These are phyloP conservation scores for Subanguina moxae DNA, from an alignment of 1,140 invertebrate genomes.

Conservation along the genomic window DNA sequence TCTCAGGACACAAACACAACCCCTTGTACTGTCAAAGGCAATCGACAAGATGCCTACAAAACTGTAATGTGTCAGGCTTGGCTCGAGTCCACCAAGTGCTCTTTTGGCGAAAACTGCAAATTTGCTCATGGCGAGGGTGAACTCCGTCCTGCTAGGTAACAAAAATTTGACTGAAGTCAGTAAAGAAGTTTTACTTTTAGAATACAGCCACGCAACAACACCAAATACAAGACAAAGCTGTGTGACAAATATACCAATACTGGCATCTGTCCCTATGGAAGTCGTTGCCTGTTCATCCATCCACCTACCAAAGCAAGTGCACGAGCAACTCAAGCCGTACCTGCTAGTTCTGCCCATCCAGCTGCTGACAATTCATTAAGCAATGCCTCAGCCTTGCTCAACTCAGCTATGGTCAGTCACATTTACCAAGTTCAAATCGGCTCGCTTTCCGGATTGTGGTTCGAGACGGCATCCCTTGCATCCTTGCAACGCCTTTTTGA, in stretches of 20 bases:
- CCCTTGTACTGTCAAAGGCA: conserved; percentile 12
- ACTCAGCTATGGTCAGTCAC: not conserved
- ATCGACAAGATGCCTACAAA: conserved; percentile 50
- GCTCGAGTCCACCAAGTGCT: conserved; percentile 44
- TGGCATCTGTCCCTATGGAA: conserved; percentile 52
- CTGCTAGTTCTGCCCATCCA: not conserved
- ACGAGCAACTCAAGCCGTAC: not conserved
- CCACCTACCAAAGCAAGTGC: conserved; percentile 18
- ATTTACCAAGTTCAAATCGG: too few relatives aligned
- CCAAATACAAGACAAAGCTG: conserved; percentile 55
- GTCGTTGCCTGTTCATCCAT: conserved; percentile 52
- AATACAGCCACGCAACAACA: conserved; percentile 35
- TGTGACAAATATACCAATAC: conserved; percentile 56
- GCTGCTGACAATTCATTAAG: not conserved
- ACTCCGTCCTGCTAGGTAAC: conserved; percentile 33
- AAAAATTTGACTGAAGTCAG: conserved; percentile 6
- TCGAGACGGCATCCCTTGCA: too few relatives aligned
- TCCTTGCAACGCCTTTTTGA: too few relatives aligned
- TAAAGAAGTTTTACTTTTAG: conserved; percentile 21
- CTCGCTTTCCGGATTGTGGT: too few relatives aligned
- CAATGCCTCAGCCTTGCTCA: not conserved
- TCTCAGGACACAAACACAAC: not conserved
- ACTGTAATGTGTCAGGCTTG: conserved; percentile 56
- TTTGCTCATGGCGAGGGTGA: conserved; percentile 51
- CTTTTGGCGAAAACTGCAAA: conserved; percentile 52